Conservation (phyloP, 1,140 invertebrate genomes). For the Anagrus nilaparvatae region DNA sequence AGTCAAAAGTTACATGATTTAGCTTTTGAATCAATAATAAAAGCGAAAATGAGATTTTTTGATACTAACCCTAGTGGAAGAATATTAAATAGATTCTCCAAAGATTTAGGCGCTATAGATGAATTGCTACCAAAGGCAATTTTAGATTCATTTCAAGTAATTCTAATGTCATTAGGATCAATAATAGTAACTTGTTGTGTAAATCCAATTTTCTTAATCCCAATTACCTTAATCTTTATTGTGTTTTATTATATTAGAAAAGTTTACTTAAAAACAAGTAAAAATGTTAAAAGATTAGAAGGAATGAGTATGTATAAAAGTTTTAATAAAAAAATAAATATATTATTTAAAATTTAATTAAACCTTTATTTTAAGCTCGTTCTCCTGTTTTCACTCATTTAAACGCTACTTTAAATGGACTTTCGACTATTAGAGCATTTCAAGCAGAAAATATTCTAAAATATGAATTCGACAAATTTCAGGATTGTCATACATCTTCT, state of each 20-base stretch:
- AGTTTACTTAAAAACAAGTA: conserved; percentile 68
- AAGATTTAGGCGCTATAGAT: conserved; percentile 69
- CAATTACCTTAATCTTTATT: conserved; percentile 50
- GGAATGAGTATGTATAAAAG: conserved; percentile 55
- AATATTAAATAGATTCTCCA: conserved; percentile 61
- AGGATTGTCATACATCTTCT: conserved; percentile 50
- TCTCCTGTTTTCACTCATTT: conserved; percentile 79
- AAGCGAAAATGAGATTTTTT: conserved; percentile 58
- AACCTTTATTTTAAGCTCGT: conserved; percentile 41
- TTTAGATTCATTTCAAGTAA: conserved; percentile 62
- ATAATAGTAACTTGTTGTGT: conserved; percentile 56
- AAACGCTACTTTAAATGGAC: conserved; percentile 73
- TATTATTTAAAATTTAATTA: background rate
- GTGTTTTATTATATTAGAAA: conserved; percentile 60
- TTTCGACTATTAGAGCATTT: conserved; percentile 81
- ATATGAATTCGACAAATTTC: conserved; percentile 59
- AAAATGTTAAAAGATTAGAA: conserved; percentile 74
- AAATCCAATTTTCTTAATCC: conserved; percentile 58
- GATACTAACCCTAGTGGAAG: conserved; percentile 60
- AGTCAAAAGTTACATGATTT: conserved; percentile 54
- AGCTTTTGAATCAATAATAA: conserved; percentile 51
- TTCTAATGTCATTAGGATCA: conserved; percentile 49
- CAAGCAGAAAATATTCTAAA: conserved; percentile 64
- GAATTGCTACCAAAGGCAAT: conserved; percentile 65
- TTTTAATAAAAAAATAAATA: no score